These are phyloP conservation scores for Drosophila subobscura DNA, from an alignment of 1,140 invertebrate genomes.

Conservation along the genomic window DNA sequence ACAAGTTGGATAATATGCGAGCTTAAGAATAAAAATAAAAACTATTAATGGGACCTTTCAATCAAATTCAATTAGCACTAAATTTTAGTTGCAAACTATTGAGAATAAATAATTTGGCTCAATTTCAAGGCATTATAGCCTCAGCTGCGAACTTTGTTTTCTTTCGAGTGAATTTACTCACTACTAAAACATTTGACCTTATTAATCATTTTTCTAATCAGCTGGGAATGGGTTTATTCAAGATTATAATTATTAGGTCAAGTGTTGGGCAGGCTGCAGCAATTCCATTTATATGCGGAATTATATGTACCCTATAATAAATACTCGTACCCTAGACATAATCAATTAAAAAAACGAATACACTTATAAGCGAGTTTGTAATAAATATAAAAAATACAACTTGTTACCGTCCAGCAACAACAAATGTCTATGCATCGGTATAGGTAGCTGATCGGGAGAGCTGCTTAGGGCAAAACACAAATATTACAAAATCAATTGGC, in stretches of 20 bases:
- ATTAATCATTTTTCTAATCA: not conserved
- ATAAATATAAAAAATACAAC: slow-evolving; percentile 25
- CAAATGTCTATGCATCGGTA: slow-evolving; percentile 8
- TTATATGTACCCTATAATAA: too few species aligned
- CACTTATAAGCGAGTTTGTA: slow-evolving; percentile 15
- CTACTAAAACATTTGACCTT: not conserved
- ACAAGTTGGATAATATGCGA: not conserved
- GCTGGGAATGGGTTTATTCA: not conserved
- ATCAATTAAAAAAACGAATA: not conserved
- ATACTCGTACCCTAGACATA: not conserved
- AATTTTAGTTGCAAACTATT: too few species aligned
- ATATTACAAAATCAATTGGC: slow-evolving; percentile 44
- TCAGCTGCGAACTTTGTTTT: slow-evolving; percentile 19
- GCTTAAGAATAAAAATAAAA: too few species aligned
- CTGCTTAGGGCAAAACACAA: not conserved
- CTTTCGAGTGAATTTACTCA: not conserved
- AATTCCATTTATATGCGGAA: too few species aligned
- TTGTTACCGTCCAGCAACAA: slow-evolving; percentile 19
- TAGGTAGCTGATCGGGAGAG: slow-evolving; percentile 1
- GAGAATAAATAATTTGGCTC: too few species aligned
- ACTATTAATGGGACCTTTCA: too few species aligned
- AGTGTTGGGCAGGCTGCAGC: not conserved
- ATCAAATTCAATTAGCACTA: too few species aligned
- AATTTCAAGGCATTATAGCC: not conserved
- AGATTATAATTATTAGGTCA: slow-evolving; percentile 12